A percentile compares a stretch with the other conserved stretches of the same genome.
Conservation (phyloP, 2,888 invertebrate genomes). For the Endomychus coccineus region DNA sequence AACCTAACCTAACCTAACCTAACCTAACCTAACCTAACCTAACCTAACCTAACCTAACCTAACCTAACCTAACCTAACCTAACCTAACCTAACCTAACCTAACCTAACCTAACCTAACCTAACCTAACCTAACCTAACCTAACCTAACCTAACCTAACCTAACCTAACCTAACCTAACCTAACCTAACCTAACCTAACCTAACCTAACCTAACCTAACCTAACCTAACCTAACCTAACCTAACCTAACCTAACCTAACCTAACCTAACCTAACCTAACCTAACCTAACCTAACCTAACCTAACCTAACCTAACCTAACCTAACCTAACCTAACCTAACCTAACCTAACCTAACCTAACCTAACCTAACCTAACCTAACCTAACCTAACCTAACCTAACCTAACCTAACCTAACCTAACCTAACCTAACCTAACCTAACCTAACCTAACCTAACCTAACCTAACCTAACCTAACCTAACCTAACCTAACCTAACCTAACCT, state of each 20-base stretch:
- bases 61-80: conserved; percentile 19
- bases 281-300: conserved; percentile 17
- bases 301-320: conserved; percentile 22
- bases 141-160: conserved; percentile 17
- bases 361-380: conserved; percentile 22
- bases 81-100: conserved; percentile 19
- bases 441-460: conserved; percentile 21
- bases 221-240: conserved; percentile 21
- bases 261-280: conserved; percentile 16
- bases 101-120: conserved; percentile 17
- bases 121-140: conserved; percentile 18
- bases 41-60: conserved; percentile 17
- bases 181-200: conserved; percentile 19
- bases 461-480: conserved; percentile 22
- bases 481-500: conserved; percentile 23
- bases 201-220: conserved; percentile 20
- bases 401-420: conserved; percentile 18
- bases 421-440: conserved; percentile 23
- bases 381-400: conserved; percentile 19
- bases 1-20: conserved; percentile 7
- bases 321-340: conserved; percentile 27
- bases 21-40: conserved; percentile 10
- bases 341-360: conserved; percentile 27
- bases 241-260: conserved; percentile 13
- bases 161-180: conserved; percentile 15